Percentiles rank a stretch among this genome's conserved stretches.
Evolutionary conservation across 2,797 vertebrate species (phyloP).

Genomic region (Cossypha caffra): DNA sequence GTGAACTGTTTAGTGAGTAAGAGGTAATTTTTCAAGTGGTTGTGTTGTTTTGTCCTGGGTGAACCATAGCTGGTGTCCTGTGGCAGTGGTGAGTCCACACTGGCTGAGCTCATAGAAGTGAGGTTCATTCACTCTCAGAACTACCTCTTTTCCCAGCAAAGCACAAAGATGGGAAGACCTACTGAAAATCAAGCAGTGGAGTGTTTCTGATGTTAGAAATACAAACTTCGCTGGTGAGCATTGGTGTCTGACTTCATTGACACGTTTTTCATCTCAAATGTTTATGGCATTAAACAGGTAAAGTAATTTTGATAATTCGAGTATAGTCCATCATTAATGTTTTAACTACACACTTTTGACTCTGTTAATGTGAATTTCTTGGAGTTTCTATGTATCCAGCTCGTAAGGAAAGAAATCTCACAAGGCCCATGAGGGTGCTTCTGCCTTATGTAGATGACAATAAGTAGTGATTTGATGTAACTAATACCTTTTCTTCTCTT

Average conservation of each 20-base stretch:
- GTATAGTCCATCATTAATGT: not conserved
- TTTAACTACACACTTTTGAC: not conserved
- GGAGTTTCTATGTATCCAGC: not conserved
- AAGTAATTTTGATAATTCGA: not conserved
- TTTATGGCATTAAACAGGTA: constrained; percentile 28
- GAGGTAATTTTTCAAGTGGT: not conserved
- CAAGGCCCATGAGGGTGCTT: not conserved
- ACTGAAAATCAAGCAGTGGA: constrained; percentile 8
- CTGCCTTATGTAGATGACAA: constrained; percentile 44
- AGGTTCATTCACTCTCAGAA: constrained; percentile 27
- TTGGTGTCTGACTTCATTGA: constrained; percentile 5
- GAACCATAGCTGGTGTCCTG: not conserved
- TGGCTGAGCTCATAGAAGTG: not conserved
- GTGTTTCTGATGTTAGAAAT: constrained; percentile 38
- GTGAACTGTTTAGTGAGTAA: not conserved
- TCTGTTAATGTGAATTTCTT: constrained; percentile 17
- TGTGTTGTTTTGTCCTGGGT: not conserved
- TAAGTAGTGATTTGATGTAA: constrained; percentile 8
- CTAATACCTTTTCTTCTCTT: not conserved
- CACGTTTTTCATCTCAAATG: not conserved
- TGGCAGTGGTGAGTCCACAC: not conserved
- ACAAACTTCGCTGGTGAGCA: constrained; percentile 14
- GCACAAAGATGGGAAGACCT: constrained; percentile 69
- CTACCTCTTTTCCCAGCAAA: constrained; percentile 76
- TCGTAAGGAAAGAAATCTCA: not conserved